These are phyloP conservation scores for Nesoenas mayeri DNA, from an alignment of 2,113 vertebrate species.

Conservation along the genomic window DNA sequence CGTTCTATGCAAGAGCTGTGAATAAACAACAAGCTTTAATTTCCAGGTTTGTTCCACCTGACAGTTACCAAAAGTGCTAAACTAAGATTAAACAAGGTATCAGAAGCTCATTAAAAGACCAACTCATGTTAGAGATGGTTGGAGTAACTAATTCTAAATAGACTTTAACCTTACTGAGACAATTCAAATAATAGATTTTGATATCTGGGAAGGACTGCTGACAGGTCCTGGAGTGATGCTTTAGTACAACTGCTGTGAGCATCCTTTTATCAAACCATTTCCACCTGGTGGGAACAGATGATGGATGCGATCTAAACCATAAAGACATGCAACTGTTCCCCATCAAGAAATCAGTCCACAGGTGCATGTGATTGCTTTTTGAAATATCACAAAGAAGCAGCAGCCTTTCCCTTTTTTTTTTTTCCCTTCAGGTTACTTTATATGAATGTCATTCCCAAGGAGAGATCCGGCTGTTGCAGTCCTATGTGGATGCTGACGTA, in stretches of 20 bases:
- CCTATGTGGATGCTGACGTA: constrained; percentile 98
- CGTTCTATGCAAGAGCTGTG: background rate
- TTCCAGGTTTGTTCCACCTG: background rate
- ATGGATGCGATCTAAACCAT: background rate
- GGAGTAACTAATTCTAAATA: background rate
- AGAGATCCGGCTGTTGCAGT: constrained; percentile 93
- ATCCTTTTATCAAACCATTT: background rate
- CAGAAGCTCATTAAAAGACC: background rate
- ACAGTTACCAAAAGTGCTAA: background rate
- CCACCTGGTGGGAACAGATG: background rate
- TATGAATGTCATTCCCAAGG: constrained; percentile 99
- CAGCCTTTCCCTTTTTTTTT: background rate
- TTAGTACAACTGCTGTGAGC: background rate
- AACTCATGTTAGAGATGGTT: background rate
- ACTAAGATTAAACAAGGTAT: background rate
- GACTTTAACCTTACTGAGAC: background rate
- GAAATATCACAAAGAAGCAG: background rate
- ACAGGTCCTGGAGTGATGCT: background rate
- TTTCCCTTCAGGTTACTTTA: constrained; percentile 86
- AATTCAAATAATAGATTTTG: background rate
- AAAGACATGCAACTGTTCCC: background rate
- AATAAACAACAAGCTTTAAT: background rate
- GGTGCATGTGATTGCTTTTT: background rate
- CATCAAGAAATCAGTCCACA: background rate
- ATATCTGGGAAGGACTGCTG: background rate